Evolutionary conservation across 2,113 vertebrate species (phyloP).

Genomic region (Desmodus rotundus): DNA sequence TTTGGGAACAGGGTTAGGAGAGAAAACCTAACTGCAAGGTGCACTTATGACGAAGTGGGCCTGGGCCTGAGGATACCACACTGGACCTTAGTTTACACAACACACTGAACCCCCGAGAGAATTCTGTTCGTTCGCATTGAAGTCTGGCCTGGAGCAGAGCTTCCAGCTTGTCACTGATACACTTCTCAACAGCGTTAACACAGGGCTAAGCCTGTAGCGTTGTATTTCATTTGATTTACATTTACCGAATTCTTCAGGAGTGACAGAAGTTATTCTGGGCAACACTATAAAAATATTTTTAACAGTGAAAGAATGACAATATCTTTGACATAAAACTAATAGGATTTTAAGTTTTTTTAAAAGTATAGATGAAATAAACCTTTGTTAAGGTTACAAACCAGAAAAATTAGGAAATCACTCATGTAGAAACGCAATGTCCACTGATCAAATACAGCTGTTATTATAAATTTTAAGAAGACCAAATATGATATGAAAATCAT

Average conservation of each 20-base stretch:
- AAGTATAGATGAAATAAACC: neutral
- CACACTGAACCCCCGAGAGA: neutral
- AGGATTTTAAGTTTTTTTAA: neutral
- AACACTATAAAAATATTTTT: neutral
- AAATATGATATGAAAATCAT: neutral
- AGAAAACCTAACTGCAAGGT: neutral
- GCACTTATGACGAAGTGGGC: neutral
- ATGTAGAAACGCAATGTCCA: neutral
- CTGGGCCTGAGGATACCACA: neutral
- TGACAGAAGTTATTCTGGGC: neutral
- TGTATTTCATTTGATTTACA: neutral
- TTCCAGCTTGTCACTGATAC: neutral
- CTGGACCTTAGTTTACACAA: neutral
- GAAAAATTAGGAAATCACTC: neutral
- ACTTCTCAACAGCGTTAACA: neutral
- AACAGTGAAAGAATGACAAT: neutral
- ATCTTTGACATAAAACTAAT: neutral
- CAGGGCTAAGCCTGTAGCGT: neutral
- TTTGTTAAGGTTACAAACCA: neutral
- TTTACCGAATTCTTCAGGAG: constrained; percentile 11
- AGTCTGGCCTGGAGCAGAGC: neutral
- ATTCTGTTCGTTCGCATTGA: neutral
- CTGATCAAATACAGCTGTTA: neutral
- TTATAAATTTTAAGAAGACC: neutral
- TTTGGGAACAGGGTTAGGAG: neutral